Conservation (phyloP, 2,113 vertebrate species). For the Mustela lutreola region DNA sequence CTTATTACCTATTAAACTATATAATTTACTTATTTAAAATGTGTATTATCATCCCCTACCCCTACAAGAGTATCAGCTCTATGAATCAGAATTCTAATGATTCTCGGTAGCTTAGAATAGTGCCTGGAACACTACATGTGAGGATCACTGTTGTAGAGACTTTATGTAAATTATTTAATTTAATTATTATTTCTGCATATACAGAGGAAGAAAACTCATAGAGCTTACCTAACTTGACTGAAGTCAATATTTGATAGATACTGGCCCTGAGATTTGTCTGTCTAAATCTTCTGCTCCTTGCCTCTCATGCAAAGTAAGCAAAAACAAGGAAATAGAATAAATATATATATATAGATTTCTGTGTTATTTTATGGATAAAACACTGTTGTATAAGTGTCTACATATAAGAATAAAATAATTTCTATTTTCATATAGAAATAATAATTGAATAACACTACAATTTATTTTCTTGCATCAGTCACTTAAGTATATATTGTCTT, state of each 20-base stretch:
- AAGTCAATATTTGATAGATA: neutral
- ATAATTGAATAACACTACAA: neutral
- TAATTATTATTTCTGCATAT: neutral
- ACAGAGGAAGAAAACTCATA: neutral
- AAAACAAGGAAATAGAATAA: neutral
- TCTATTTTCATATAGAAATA: slow-evolving; percentile 15
- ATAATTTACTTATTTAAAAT: slow-evolving; percentile 39
- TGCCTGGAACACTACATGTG: neutral
- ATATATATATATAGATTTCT: neutral
- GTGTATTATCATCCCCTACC: neutral
- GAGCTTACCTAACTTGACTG: neutral
- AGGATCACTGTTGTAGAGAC: neutral
- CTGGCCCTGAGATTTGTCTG: neutral
- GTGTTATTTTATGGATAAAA: neutral
- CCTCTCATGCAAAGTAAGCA: neutral
- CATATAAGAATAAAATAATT: slow-evolving; percentile 24
- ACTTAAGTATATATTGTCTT: neutral
- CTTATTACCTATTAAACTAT: neutral
- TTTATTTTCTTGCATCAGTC: slow-evolving; percentile 28
- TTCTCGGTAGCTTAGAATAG: neutral
- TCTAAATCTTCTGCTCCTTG: neutral
- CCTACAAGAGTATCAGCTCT: neutral
- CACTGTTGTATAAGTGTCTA: neutral
- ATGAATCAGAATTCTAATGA: neutral
- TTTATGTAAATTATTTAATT: neutral